Evolutionary conservation across 1,140 invertebrate genomes (phyloP), one percentile per base, ranked within the genome.

Genomic region (Cephus cinctus): DNA sequence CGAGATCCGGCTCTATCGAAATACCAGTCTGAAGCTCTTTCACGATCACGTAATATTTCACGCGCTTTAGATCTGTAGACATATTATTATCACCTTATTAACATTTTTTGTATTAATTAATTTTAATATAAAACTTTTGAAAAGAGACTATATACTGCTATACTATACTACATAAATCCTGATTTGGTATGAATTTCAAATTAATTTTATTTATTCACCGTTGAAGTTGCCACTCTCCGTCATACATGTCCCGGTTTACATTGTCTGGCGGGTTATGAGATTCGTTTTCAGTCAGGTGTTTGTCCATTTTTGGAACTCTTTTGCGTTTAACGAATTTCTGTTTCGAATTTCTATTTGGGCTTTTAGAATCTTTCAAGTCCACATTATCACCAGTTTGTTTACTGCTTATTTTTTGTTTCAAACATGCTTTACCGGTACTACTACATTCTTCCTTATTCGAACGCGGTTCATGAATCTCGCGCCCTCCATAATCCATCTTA

Each of bases 171-270:
- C 25, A 27, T 27, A 27, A 6, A 6, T 27, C 25, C n/a, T 6
- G 25, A 27, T 27, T 27, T 27, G 25, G 25, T 27, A 27, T 8
- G 25, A 8, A 8, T 27, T 27, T n/a, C 25, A 27, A 27, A 27
- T 27, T 27, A 27, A 8, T 27, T n/a, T 27, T 6, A 27, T n/a
- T 27, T 9, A 15, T 14, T 11, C 45, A 54, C 52, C 52, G 45
- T 12, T 54, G 47, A 5, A 43, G 32, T 22, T 54, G 52, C 52
- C 52, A 54, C 8, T 54, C 47, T 1, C 38, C 43, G 22, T 25
- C 32, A 5, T 20, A 49, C 43, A 27, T 44, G 30, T 43, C 41
- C 11, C 41, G 44, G 20, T 19, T 45, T 15, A 45, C 20, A 12
- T 11, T 25, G n/a, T 11, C 16, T 30, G 38, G 32, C 0, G 36